phyloP scores from a whole-genome alignment of 2,113 vertebrate species.

The Corythornis vintsioides region DNA sequence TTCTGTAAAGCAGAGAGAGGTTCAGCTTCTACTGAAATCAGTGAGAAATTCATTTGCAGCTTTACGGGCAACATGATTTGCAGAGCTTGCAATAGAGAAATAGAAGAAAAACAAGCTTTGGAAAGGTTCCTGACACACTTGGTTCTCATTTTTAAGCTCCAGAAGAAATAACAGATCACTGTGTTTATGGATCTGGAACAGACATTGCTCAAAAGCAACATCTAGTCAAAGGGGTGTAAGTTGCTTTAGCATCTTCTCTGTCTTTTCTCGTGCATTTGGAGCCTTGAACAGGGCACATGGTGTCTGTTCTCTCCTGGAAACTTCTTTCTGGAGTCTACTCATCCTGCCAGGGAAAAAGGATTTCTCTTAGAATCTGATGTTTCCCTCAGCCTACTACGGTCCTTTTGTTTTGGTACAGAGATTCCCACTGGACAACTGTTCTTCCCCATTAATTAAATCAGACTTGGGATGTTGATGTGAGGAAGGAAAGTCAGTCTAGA shows the following conservation, averaged over 20 bases:
- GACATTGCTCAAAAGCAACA: background rate
- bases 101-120: background rate
- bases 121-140: background rate
- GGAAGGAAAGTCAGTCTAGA: background rate
- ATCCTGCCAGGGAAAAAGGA: background rate
- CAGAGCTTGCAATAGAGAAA: background rate
- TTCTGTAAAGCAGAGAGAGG: background rate
- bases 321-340: background rate
- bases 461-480: background rate
- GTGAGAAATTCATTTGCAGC: background rate
- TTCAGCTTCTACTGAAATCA: background rate
- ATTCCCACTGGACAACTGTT: background rate
- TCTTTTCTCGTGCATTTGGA: background rate
- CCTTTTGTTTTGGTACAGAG: background rate
- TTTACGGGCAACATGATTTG: background rate
- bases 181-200: background rate
- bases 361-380: conserved; percentile 19
- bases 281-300: background rate
- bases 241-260: background rate
- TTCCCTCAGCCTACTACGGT: conserved; percentile 16
- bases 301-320: conserved; percentile 13
- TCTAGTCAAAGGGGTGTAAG: background rate
- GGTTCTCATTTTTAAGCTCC: background rate
- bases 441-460: background rate
- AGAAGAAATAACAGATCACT: background rate